Evolutionary conservation across 2,888 invertebrate species (phyloP).

Genomic region (Rapana venosa): DNA sequence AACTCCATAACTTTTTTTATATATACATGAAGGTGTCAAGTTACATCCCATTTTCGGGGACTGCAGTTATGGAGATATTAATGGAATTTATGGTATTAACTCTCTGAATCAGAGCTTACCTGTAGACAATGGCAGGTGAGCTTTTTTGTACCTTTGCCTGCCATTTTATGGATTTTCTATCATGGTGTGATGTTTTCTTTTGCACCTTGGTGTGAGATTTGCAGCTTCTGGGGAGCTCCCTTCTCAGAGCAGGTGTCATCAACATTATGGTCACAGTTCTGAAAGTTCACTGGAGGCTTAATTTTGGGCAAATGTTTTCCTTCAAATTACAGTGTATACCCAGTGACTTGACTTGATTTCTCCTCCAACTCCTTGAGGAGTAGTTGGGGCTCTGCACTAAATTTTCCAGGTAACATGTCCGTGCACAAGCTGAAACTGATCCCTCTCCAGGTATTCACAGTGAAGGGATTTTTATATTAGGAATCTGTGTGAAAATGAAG

Average conservation of each 20-base stretch:
- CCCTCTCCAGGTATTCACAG: too few relatives aligned
- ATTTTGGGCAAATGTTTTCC: background rate
- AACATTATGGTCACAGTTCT: background rate
- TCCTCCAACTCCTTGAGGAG: background rate
- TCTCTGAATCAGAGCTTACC: slow-evolving; percentile 43
- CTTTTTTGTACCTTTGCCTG: background rate
- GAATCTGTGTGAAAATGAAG: too few relatives aligned
- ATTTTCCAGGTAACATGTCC: too few relatives aligned
- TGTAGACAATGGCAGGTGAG: background rate
- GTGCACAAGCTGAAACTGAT: too few relatives aligned
- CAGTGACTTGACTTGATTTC: background rate
- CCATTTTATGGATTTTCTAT: background rate
- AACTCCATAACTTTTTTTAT: too few relatives aligned
- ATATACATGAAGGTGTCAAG: too few relatives aligned
- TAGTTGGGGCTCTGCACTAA: background rate
- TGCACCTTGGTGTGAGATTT: slow-evolving; percentile 19
- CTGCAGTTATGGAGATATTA: background rate
- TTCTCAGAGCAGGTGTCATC: background rate
- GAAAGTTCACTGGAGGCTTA: too few relatives aligned
- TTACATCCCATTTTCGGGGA: background rate
- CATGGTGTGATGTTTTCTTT: slow-evolving; percentile 38
- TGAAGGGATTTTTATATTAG: too few relatives aligned
- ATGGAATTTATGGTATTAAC: background rate
- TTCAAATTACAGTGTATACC: background rate
- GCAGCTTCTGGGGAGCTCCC: slow-evolving; percentile 42